Percentiles rank a stretch among this genome's conserved stretches.
These are phyloP conservation scores for Pristiophorus japonicus DNA, from an alignment of 2,113 vertebrate species.

Conservation along the genomic window DNA sequence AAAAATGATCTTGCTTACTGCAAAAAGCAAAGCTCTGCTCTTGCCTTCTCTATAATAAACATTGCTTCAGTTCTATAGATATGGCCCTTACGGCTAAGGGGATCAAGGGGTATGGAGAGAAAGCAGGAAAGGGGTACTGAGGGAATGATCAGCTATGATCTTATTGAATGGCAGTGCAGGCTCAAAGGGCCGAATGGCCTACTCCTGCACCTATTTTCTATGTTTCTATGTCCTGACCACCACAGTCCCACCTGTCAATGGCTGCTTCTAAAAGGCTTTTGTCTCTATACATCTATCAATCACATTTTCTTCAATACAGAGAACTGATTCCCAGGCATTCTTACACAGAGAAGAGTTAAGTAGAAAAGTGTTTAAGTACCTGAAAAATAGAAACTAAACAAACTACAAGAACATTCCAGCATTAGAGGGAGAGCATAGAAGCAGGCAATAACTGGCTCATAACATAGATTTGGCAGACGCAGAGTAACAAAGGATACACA, in stretches of 20 bases:
- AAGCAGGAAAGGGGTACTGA: too few relatives aligned
- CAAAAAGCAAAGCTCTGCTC: neutral
- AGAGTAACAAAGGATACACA: slow-evolving; percentile 50
- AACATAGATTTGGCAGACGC: slow-evolving; percentile 49
- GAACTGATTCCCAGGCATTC: slow-evolving; percentile 15
- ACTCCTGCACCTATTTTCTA: too few relatives aligned
- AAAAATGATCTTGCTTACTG: slow-evolving; percentile 8
- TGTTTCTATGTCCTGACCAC: too few relatives aligned
- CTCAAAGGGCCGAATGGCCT: too few relatives aligned
- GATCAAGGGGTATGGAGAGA: too few relatives aligned
- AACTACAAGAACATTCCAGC: slow-evolving; percentile 11
- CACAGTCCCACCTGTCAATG: neutral
- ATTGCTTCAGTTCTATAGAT: too few relatives aligned
- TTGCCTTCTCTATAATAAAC: neutral
- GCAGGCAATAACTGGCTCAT: slow-evolving; percentile 51
- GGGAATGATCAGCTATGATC: too few relatives aligned
- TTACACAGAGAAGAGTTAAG: neutral
- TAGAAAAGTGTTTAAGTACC: slow-evolving; percentile 6
- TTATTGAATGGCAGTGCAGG: too few relatives aligned
- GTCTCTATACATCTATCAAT: neutral
- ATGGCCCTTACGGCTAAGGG: too few relatives aligned
- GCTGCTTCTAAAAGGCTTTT: neutral
- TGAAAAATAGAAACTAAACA: slow-evolving; percentile 14
- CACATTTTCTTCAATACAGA: neutral
- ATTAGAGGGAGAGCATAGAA: slow-evolving; percentile 49